Evolutionary conservation across 2,797 vertebrate species (phyloP), one percentile per base, ranked within the genome.

Genomic region (Sus cebifrons): DNA sequence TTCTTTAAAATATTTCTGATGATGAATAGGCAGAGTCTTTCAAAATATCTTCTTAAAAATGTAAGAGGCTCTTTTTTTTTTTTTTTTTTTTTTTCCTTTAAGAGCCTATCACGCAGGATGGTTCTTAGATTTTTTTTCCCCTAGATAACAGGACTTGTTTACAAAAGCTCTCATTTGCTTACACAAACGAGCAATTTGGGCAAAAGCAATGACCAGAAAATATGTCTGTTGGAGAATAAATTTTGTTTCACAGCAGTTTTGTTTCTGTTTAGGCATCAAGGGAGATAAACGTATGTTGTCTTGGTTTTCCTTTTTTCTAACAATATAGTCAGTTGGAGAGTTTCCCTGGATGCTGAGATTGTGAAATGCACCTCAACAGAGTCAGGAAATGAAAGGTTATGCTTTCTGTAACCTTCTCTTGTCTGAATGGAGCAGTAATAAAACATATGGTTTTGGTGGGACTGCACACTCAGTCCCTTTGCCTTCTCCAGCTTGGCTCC

Each of bases 21-120:
- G 96, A 98, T 97, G 77, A 98, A 97, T 91, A 97, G 91, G 86
- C 56, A 73, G 71, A 90, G n/a, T 83, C 83, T 98, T 98, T 98
- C 91, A 97, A 96, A 98, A 97, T 77, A 97, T 40, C 70, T 96
- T 94, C 89, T 79, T 84, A 21, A 86, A 89, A 97, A 98, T 95
- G 96, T 96, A 96, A 98, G 79, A 92, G 73, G n/a, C 87, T 97
- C 29, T 78, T 94, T 97, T 90, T 95, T 91, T 93, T 14, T 32
- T 32, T 32, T 32, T 32, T 32, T 32, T 95, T 32, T 17, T 14
- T 77, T 21, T 12, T 54, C 21, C n/a, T 78, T 67, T 81, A 96
- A 91, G 96, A 62, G 68, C 89, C 88, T 96, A 96, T 96, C 90
- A 95, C 79, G 77, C 74, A 93, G 54, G 68, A 97, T 85, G 27